Evolutionary conservation across 2,797 vertebrate genomes (phyloP), one percentile per base, ranked within the genome.

Genomic region (Acropternis orthonyx): DNA sequence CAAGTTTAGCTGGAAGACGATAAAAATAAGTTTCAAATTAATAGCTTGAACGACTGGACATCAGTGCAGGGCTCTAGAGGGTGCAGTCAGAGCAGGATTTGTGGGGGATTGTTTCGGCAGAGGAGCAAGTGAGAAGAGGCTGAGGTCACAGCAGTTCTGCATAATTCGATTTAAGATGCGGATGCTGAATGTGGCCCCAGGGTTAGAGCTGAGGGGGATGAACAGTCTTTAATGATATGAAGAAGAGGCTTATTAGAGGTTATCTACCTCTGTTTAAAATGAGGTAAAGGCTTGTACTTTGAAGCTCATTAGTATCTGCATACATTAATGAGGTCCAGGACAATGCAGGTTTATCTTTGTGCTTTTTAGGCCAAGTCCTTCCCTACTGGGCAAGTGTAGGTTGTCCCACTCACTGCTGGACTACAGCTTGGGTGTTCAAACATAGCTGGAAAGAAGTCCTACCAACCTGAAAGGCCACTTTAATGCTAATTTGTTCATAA

Each of bases 261-360:
- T 48, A 28, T 37, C 59, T 41, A 37, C 34, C 26, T 56, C 36
- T 71, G 8, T n/a, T 86, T 41, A 39, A 88, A 77, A 63, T 65
- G 12, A 67, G 58, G 63, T 74, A 86, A 80, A 68, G 13, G 27
- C 27, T 37, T 1, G 0, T 79, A 44, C 78, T 85, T 86, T 49
- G 61, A 73, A 82, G 65, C 80, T 94, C 77, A 79, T 92, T 68
- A 65, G 17, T 48, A 43, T 62, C 43, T 79, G 14, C 68, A 15
- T 63, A 41, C 6, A 5, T 78, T 96, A 87, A 86, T 41, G 71
- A 84, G 68, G 58, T 74, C 78, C 41, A 66, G 71, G 34, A 85
- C 91, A 67, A 71, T 22, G 14, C 56, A 72, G 77, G 32, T 92
- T 71, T 89, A 79, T 84, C 74, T 63, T 77, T 26, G 18, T 34